Evolutionary conservation across 2,797 vertebrate species (phyloP), one percentile per base, ranked within the genome.

Genomic region (Cryptoblepharus egeriae): DNA sequence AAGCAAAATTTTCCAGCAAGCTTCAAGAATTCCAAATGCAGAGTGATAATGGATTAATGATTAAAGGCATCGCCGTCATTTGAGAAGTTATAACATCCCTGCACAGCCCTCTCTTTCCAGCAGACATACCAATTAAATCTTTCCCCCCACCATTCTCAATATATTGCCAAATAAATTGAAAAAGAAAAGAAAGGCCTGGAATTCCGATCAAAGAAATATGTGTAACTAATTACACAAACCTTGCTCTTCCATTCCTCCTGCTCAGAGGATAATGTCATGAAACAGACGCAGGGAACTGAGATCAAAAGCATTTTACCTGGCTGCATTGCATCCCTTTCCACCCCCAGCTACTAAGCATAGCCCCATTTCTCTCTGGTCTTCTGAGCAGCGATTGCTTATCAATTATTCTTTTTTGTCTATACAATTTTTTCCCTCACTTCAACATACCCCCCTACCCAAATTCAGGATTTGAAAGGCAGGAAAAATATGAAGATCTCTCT

Each of bases 191-290:
- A 87, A 68, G 63, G 22, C 16, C 87, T 24, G 79, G 68, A 86
- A 37, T 57, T 75, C 65, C 86, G 88, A 91, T 91, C 90, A 92
- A 90, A 89, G 86, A 75, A 75, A 91, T 63, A 72, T 42, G 37
- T 84, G 84, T 88, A 88, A 87, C 87, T 92, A 89, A 91, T 93
- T 92, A 88, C 71, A 77, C 75, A 74, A 81, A 81, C 81, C 86
- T 87, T 69, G 15, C 15, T 89, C 77, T 63, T 89, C 75, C 58
- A 76, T 28, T 45, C 30, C 75, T 58, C 79, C 67, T 85, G 79
- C 70, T 57, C 58, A 79, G 60, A 68, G 82, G 83, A 72, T 84
- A 90, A 75, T 83, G 88, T 45, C 79, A 35, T 13, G 65, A 85
- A 89, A 85, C 57, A 58, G 60, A 49, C 49, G 28, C 45, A 80